Evolutionary conservation across 1,140 invertebrate species (phyloP), one percentile per base, ranked within the genome.

Genomic region (Panagrolaimus sp.): DNA sequence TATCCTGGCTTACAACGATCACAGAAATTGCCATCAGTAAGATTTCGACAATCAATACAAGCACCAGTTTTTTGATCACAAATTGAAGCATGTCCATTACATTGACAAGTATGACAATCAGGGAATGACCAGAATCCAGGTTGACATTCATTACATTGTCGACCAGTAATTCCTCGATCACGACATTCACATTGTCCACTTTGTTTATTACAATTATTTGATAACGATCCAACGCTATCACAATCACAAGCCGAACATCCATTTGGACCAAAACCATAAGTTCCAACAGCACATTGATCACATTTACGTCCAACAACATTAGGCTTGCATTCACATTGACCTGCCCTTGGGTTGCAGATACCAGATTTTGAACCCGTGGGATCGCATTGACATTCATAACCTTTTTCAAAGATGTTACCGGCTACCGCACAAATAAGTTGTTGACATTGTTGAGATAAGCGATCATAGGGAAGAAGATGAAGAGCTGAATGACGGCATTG

Each of bases 61-160:
- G 87, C 88, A n/a, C 96, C 96, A 1, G 91, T 93, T 51, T 87
- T 87, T 3, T 93, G 88, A 82, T 98, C 92, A 85, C 96, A 99
- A 67, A 87, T 89, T 70, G 95, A 90, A 0, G 95, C 92, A 84
- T 97, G 93, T 0, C 94, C 95, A 83, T 98, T 94, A 85, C 96
- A 99, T 75, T 94, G 89, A 84, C 96, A 99, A 44, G 89, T 87
- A 76, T 91, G 87, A 83, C 96, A 99, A 74, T 92, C 89, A 0
- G 96, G 96, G 87, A 97, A 95, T 79, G 91, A 92, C 90, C 92
- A 96, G 80, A 90, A 96, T 0, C 93, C 93, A 42, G 92, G 91
- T 81, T 93, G 90, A 84, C 93, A 96, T 74, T 94, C 89, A 80
- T 94, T 91, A 84, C 96, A 98, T 70, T 90, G 90, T 53, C 92